Evolutionary conservation across 1,140 invertebrate species (phyloP).

Genomic region (Rhopalosiphum maidis): DNA sequence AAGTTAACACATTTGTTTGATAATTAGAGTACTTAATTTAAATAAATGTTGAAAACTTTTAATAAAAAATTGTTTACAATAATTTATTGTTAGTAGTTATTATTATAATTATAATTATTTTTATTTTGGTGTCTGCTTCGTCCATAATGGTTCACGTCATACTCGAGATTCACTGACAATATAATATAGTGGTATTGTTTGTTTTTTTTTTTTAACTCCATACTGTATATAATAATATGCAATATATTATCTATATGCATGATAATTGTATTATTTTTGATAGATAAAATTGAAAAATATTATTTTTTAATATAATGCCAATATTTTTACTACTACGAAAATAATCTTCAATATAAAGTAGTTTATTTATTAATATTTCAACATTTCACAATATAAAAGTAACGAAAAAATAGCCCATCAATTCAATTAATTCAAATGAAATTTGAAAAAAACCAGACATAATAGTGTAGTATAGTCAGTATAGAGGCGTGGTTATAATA

Average conservation of each 20-base stretch:
- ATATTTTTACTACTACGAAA: not conserved
- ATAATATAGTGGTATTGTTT: not conserved
- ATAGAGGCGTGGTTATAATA: not conserved
- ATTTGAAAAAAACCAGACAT: not conserved
- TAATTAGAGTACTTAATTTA: constrained; percentile 10
- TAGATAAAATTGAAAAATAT: not conserved
- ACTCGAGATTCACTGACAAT: not conserved
- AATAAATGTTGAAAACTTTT: constrained; percentile 17
- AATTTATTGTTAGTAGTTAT: constrained; percentile 4
- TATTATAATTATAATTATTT: not conserved
- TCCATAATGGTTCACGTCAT: not conserved
- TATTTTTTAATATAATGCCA: not conserved
- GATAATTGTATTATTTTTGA: not conserved
- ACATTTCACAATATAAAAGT: not conserved
- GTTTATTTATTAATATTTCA: not conserved
- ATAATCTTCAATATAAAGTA: not conserved
- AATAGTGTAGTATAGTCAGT: not conserved
- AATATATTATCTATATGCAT: not conserved
- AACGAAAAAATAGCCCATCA: not conserved
- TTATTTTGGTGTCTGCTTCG: not conserved
- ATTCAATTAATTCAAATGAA: not conserved
- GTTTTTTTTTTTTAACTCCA: too few species aligned
- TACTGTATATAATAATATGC: not conserved
- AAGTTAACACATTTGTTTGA: not conserved
- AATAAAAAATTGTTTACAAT: not conserved